phyloP scores from a whole-genome alignment of 2,888 invertebrate species.

The Caenorhabditis japonica region DNA sequence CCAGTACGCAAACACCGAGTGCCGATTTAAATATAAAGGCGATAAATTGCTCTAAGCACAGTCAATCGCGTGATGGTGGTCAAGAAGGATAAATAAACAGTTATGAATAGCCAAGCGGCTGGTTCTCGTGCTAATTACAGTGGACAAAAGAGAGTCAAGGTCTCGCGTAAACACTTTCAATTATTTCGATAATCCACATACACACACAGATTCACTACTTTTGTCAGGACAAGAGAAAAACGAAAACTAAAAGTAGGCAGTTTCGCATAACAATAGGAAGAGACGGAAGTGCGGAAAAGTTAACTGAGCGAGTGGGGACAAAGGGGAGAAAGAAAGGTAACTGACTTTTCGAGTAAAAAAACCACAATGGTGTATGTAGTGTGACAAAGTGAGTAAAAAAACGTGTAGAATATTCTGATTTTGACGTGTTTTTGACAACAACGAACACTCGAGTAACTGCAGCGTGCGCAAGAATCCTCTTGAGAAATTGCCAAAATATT shows the following conservation, averaged over 20 bases:
- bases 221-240: too few relatives aligned
- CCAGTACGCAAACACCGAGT: too few relatives aligned
- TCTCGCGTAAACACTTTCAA: constrained; percentile 25
- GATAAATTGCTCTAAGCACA: too few relatives aligned
- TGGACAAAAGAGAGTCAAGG: constrained; percentile 43
- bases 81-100: constrained; percentile 18
- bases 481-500: constrained; percentile 22
- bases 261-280: neutral
- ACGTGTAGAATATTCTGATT: constrained; percentile 8
- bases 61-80: too few relatives aligned
- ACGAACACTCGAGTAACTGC: constrained; percentile 7
- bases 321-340: constrained; percentile 8
- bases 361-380: too few relatives aligned
- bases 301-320: constrained; percentile 8
- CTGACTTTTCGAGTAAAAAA: constrained; percentile 24
- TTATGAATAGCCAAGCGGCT: constrained; percentile 15
- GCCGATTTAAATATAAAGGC: too few relatives aligned
- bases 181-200: constrained; percentile 26
- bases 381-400: too few relatives aligned
- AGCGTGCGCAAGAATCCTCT: constrained; percentile 31
- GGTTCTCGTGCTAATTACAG: constrained; percentile 36
- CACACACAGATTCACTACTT: too few relatives aligned
- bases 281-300: constrained; percentile 2
- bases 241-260: constrained; percentile 12
- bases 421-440: constrained; percentile 15